Conservation (phyloP, 2,113 vertebrate genomes). For the Gymnobelideus leadbeateri region DNA sequence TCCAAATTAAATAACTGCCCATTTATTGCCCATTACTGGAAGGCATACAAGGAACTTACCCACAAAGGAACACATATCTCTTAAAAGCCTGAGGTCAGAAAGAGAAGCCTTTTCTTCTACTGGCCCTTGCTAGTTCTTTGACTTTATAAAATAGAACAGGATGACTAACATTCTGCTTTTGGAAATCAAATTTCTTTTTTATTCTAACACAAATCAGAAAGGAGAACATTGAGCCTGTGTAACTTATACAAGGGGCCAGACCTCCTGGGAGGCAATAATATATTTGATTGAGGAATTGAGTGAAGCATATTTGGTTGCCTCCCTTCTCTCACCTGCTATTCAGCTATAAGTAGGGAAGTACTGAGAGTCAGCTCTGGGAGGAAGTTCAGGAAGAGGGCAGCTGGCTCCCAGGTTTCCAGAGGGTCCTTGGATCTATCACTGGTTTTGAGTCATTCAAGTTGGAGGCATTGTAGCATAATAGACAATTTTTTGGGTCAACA, state of each 20-base stretch:
- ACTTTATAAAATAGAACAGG: background rate
- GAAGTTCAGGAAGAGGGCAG: background rate
- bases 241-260: background rate
- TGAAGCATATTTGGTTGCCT: background rate
- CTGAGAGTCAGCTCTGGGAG: background rate
- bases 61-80: background rate
- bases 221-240: constrained; percentile 49
- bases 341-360: background rate
- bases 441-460: background rate
- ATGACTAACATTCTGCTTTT: background rate
- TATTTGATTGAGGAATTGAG: constrained; percentile 39
- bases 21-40: constrained; percentile 68
- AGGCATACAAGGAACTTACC: background rate
- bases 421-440: background rate
- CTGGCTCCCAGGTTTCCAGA: background rate
- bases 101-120: background rate
- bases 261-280: constrained; percentile 37
- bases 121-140: background rate
- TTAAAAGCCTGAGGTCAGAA: background rate
- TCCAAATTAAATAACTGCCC: constrained; percentile 72
- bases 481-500: too few species aligned
- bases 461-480: background rate
- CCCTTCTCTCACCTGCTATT: constrained; percentile 44
- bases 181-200: constrained; percentile 20
- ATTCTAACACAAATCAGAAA: constrained; percentile 31